Conservation (phyloP, 1,140 invertebrate genomes). For the Triops cancriformis region DNA sequence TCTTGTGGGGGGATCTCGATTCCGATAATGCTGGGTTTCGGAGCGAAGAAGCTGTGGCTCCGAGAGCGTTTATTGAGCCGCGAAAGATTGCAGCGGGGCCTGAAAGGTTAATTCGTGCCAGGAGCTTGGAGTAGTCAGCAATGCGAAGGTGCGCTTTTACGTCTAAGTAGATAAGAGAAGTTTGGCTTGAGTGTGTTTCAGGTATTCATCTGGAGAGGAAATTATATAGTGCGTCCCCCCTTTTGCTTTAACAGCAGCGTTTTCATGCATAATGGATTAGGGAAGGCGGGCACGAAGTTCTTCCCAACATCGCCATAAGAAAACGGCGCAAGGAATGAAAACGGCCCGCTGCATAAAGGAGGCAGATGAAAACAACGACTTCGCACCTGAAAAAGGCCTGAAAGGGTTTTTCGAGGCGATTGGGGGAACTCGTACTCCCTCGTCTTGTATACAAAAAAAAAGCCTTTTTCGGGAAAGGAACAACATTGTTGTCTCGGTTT, state of each 20-base stretch:
- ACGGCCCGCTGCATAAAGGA: too few species aligned
- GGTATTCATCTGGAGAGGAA: not conserved
- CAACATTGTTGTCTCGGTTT: not conserved
- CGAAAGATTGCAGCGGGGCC: not conserved
- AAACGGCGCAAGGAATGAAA: too few species aligned
- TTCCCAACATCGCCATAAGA: too few species aligned
- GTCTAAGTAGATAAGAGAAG: not conserved
- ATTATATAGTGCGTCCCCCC: not conserved
- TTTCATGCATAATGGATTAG: slow-evolving; percentile 14
- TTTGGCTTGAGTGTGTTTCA: not conserved
- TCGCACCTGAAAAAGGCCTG: not conserved
- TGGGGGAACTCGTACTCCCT: not conserved
- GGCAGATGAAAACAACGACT: too few species aligned
- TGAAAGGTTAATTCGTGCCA: slow-evolving; percentile 1
- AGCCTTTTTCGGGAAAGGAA: not conserved
- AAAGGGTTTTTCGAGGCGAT: not conserved
- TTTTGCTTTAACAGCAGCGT: slow-evolving; percentile 2
- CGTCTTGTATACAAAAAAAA: not conserved
- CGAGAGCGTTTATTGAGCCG: not conserved
- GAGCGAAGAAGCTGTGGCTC: not conserved
- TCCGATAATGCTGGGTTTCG: not conserved
- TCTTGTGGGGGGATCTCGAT: not conserved
- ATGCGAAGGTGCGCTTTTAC: not conserved
- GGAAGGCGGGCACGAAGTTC: not conserved
- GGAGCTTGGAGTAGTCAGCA: not conserved